These are phyloP conservation scores for Entomobrya proxima DNA, from an alignment of 2,888 invertebrate genomes.

Conservation along the genomic window DNA sequence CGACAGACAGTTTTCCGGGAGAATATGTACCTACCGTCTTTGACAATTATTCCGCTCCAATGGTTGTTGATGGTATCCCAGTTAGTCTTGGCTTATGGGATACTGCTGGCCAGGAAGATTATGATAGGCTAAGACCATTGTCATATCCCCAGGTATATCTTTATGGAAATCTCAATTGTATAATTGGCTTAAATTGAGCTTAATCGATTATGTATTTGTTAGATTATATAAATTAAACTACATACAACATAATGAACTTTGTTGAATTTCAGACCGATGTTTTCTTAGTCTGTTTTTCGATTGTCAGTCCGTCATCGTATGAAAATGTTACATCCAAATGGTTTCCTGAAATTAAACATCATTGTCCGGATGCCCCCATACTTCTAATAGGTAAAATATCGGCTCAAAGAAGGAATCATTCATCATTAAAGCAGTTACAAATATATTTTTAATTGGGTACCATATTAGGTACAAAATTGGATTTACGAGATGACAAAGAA, in stretches of 20 bases:
- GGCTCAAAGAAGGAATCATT: background rate
- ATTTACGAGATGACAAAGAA: slow-evolving; percentile 98
- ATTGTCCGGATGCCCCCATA: slow-evolving; percentile 99
- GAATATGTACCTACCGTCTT: slow-evolving; percentile 79
- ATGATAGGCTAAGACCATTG: slow-evolving; percentile 94
- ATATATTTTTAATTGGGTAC: slow-evolving; percentile 1
- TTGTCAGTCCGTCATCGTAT: slow-evolving; percentile 98
- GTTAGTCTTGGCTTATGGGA: slow-evolving; percentile 98
- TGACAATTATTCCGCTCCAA: slow-evolving; percentile 99
- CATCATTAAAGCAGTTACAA: background rate
- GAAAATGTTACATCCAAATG: slow-evolving; percentile 99
- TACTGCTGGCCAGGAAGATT: slow-evolving; percentile 95
- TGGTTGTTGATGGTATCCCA: slow-evolving; percentile 98
- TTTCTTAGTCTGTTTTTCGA: slow-evolving; percentile 99
- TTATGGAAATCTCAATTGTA: background rate
- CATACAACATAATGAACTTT: no score
- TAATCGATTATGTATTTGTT: no score
- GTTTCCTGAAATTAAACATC: slow-evolving; percentile 99
- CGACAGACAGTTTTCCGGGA: slow-evolving; percentile 73
- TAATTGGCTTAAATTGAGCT: background rate
- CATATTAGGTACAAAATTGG: slow-evolving; percentile 99
- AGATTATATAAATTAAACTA: no score
- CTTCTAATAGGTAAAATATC: slow-evolving; percentile 90
- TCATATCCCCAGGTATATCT: slow-evolving; percentile 92
- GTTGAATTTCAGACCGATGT: slow-evolving; percentile 90